A percentile compares a stretch with the other conserved stretches of the same genome.
These are phyloP conservation scores for Mythimna ferrago DNA, from an alignment of 2,888 invertebrate species.

Conservation along the genomic window DNA sequence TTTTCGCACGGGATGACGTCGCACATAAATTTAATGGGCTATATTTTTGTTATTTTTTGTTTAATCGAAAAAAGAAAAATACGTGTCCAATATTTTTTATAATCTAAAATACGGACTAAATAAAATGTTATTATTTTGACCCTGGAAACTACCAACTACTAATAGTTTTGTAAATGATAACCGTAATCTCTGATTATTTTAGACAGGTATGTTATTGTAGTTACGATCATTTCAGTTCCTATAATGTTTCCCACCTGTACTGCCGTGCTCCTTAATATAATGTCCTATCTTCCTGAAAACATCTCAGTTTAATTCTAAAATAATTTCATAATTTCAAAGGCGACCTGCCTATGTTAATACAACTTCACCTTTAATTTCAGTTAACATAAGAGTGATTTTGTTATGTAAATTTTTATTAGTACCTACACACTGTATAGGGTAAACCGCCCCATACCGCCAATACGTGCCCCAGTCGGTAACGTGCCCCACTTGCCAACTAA, in stretches of 20 bases:
- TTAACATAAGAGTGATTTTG: neutral
- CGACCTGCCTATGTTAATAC: neutral
- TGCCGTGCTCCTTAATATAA: neutral
- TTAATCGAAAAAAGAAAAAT: too few relatives aligned
- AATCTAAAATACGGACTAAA: too few relatives aligned
- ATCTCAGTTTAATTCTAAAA: conserved; percentile 2
- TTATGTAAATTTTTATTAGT: neutral
- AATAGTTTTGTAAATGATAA: neutral
- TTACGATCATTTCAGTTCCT: neutral
- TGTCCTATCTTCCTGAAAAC: neutral
- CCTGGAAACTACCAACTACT: too few relatives aligned
- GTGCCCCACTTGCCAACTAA: too few relatives aligned
- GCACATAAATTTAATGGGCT: neutral
- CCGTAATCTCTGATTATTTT: neutral
- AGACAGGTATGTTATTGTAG: neutral
- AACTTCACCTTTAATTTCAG: neutral
- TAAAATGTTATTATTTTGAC: too few relatives aligned
- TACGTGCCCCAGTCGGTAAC: too few relatives aligned
- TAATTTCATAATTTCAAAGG: neutral
- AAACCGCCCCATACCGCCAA: too few relatives aligned
- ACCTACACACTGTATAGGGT: neutral
- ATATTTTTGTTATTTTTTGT: too few relatives aligned
- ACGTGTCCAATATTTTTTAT: too few relatives aligned
- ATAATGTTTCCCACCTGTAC: neutral
- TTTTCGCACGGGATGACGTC: too few relatives aligned